These are phyloP conservation scores for Kryptolebias marmoratus DNA, from an alignment of 2,113 vertebrate species.

Conservation along the genomic window DNA sequence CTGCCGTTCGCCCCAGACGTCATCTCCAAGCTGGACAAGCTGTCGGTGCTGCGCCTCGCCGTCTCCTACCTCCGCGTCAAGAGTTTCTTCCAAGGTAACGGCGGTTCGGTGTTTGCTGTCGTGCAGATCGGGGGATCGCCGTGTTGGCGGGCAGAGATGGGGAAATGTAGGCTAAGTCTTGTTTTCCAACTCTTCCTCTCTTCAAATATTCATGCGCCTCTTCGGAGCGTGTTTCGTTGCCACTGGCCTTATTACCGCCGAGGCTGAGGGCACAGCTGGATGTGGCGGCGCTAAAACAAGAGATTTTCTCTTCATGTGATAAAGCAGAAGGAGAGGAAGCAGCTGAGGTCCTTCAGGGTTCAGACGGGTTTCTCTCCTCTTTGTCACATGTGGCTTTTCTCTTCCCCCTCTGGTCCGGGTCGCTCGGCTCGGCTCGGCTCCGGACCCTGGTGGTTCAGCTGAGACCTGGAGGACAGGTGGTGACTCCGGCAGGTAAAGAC, in stretches of 20 bases:
- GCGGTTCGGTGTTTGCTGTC: conserved; percentile 4
- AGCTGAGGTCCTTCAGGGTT: conserved; percentile 1
- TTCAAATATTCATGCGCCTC: conserved; percentile 67
- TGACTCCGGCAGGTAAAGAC: conserved; percentile 23
- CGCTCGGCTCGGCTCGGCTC: conserved; percentile 23
- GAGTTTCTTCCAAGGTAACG: conserved; percentile 95
- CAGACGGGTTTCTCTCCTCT: conserved; percentile 1
- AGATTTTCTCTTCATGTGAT: conserved; percentile 1
- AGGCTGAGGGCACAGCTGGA: conserved; percentile 39
- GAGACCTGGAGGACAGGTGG: conserved; percentile 47
- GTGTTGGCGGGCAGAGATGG: neutral
- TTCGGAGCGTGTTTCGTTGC: conserved; percentile 47
- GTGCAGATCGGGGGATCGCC: neutral
- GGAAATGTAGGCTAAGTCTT: conserved; percentile 1
- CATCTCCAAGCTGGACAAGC: conserved; percentile 95
- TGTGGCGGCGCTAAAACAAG: conserved; percentile 21
- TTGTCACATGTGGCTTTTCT: conserved; percentile 36
- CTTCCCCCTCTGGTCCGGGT: conserved; percentile 30
- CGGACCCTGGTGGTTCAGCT: conserved; percentile 16
- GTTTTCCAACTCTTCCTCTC: conserved; percentile 38
- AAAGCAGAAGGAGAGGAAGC: conserved; percentile 12
- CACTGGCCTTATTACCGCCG: conserved; percentile 35
- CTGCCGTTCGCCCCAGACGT: conserved; percentile 92
- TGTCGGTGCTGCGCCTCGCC: conserved; percentile 93
- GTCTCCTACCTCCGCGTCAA: conserved; percentile 97